Percentiles rank a stretch among this genome's conserved stretches.
phyloP scores from a whole-genome alignment of 2,888 invertebrate species.

The Mactromeris polynyma region DNA sequence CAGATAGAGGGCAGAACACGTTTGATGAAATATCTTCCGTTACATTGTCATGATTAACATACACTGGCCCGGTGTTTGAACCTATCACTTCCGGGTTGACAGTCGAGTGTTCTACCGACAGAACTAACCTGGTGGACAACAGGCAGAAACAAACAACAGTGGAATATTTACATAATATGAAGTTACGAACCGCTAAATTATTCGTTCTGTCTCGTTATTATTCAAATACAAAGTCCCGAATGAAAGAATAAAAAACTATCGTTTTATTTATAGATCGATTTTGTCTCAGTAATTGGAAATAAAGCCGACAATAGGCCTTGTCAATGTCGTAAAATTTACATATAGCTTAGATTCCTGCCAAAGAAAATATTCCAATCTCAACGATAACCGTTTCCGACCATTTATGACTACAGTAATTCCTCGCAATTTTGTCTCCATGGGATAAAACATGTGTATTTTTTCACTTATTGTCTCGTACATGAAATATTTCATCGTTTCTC shows the following conservation, averaged over 20 bases:
- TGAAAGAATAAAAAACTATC: background rate
- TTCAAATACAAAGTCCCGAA: background rate
- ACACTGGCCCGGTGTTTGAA: too few relatives aligned
- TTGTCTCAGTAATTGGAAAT: background rate
- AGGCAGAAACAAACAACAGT: too few relatives aligned
- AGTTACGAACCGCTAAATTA: too few relatives aligned
- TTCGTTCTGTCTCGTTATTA: background rate
- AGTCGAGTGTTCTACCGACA: too few relatives aligned
- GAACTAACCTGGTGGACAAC: too few relatives aligned
- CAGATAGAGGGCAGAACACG: too few relatives aligned
- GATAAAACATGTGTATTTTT: background rate
- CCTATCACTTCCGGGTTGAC: too few relatives aligned
- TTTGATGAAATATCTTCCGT: too few relatives aligned
- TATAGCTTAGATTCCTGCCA: background rate
- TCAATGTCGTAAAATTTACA: constrained; percentile 3
- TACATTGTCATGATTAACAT: too few relatives aligned
- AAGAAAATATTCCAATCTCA: background rate
- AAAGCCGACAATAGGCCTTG: background rate
- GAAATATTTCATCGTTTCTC: background rate
- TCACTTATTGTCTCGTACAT: background rate
- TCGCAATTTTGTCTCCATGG: background rate
- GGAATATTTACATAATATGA: too few relatives aligned
- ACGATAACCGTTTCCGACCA: background rate
- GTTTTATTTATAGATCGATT: background rate
- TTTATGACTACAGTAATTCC: background rate